Evolutionary conservation across 2,797 vertebrate genomes (phyloP), one percentile per base, ranked within the genome.

Genomic region (Myotis pilosus): DNA sequence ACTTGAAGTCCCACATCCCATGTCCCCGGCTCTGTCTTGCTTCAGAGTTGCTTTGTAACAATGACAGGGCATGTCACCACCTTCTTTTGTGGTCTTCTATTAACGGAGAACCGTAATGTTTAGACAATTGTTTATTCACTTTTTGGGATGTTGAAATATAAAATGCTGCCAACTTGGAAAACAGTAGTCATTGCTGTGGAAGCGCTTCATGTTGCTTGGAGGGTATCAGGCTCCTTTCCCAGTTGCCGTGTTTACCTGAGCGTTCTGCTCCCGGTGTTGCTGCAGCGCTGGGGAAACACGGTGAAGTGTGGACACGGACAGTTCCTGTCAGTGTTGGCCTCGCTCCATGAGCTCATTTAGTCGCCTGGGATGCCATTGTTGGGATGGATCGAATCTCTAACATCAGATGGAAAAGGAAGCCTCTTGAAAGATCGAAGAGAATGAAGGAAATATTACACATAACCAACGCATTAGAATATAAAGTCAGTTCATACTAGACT

Each of bases 241-340:
- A 15, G 20, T 23, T 80, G 3, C 20, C 57, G 9, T 71, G 33
- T 36, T 19, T 51, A 0, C 41, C 22, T 1, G 53, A n/a, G 7
- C 74, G 4, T 44, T 53, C 36, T 66, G 89, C n/a, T 83, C 97
- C 89, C 8, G 13, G 72, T 71, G 75, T 92, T 84, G 38, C 17
- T 64, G 41, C 33, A 44, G 23, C 74, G 47, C 38, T 60, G 8
- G 36, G 53, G n/a, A 83, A 64, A 41, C 71, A 41, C 22, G 38
- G 33, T 33, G 84, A 87, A 55, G 19, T 23, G 25, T 3, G 94
- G 97, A 94, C 91, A 25, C 36, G 93, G 81, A 85, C 94, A 95
- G 96, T 95, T 95, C 96, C 87, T 94, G 91, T 96, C 97, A 95
- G 55, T 96, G 95, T 95, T 90, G 94, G 49, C 95, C 95, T 94